Evolutionary conservation across 2,888 invertebrate species (phyloP), one percentile per base, ranked within the genome.

Genomic region (Netelia virgata): DNA sequence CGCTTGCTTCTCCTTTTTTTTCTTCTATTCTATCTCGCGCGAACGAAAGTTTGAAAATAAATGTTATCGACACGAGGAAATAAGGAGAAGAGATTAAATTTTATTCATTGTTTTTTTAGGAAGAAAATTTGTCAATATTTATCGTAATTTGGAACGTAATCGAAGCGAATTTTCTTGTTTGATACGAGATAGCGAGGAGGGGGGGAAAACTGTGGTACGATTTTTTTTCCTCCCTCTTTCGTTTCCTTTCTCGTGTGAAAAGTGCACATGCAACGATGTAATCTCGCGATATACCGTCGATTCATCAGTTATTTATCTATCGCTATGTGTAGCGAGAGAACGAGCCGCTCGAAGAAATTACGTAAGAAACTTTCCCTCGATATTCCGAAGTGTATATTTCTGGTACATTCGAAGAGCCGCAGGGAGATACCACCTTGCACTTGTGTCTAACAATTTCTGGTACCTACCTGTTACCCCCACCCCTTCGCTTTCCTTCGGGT

Each of bases 281-380:
- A 57, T 57, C 57, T 57, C 18, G 57, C 16, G 1, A 57, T 57
- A 18, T 11, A 53, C 9, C 16, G 5, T 16, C 18, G 9, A 9
- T 55, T 55, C 18, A 10, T 57, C 18, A 18, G 57, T 82, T 77
- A 73, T 77, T 77, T 64, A 57, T 72, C 75, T 61, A 72, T 64
- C 55, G 64, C 36, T 70, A 69, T 20, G 68, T 16, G 68, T 16
- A 11, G 23, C 53, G 66, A 18, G 66, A 18, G n/a, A 77, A 63
- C 20, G 47, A 41, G 18, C 59, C 28, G 68, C 23, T 78, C 68
- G 81, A 73, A 81, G 63, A 72, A 83, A 74, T 91, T 90, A 91
- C 91, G 91, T 90, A 91, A 91, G 89, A 87, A 87, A 92, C 91
- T 92, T 92, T 92, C 91, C 89, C 92, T 91, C 87, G 88, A 87